A percentile compares a stretch with the other conserved stretches of the same genome.
These are phyloP conservation scores for Oceanites oceanicus DNA, from an alignment of 2,113 vertebrate genomes.

Conservation along the genomic window DNA sequence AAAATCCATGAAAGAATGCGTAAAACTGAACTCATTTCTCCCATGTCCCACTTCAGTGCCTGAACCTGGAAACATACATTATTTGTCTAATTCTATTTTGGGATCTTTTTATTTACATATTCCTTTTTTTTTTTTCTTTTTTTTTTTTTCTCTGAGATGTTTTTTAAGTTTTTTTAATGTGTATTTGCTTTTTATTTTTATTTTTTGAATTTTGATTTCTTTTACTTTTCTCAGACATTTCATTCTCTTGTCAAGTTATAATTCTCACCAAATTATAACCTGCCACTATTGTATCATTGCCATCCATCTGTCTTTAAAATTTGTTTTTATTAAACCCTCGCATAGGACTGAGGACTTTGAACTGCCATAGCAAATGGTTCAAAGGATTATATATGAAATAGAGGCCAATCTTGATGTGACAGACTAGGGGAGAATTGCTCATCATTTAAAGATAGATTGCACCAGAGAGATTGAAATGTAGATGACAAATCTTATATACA, in stretches of 20 bases:
- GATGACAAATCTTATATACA: background rate
- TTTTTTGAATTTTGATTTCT: background rate
- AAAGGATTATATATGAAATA: background rate
- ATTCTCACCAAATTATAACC: background rate
- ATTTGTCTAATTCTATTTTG: background rate
- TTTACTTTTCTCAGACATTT: background rate
- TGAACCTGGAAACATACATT: background rate
- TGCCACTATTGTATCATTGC: background rate
- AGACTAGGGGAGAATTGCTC: background rate
- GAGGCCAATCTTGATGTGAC: background rate
- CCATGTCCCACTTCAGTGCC: background rate
- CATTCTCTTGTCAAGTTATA: background rate
- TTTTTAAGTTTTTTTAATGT: background rate
- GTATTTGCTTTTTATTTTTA: background rate
- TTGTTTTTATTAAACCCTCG: background rate
- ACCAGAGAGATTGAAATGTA: background rate
- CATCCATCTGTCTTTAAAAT: background rate
- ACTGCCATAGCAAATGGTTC: background rate
- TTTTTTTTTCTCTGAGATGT: background rate
- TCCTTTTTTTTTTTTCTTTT: background rate
- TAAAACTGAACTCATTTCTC: background rate
- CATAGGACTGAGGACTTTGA: background rate
- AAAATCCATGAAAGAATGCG: background rate
- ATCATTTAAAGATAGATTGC: background rate
- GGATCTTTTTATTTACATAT: background rate